A percentile compares a stretch with the other conserved stretches of the same genome.
phyloP scores from a whole-genome alignment of 2,888 invertebrate genomes.

The Anoncus sp. region DNA sequence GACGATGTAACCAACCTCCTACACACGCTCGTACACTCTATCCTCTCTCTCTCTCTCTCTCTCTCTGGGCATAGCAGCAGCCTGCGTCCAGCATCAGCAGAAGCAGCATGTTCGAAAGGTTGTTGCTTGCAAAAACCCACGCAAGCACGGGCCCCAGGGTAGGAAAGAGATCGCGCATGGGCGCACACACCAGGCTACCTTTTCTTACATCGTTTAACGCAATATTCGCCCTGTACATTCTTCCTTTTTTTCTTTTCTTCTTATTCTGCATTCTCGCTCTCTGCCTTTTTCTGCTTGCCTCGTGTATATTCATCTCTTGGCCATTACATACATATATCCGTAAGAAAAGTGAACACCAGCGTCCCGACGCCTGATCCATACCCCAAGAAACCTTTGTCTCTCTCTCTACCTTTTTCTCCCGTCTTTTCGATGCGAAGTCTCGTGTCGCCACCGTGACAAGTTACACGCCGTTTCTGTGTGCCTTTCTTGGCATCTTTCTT shows the following conservation, averaged over 20 bases:
- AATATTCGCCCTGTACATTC: conserved; percentile 60
- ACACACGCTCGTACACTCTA: conserved; percentile 54
- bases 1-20: conserved; percentile 61
- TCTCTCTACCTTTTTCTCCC: conserved; percentile 4
- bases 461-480: conserved; percentile 52
- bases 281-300: too few relatives aligned
- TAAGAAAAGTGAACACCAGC: conserved; percentile 55
- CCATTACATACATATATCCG: conserved; percentile 13
- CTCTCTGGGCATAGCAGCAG: conserved; percentile 11
- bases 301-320: too few relatives aligned
- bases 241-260: conserved; percentile 27
- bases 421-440: conserved; percentile 48
- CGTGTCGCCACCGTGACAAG: conserved; percentile 60
- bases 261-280: conserved; percentile 17
- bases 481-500: conserved; percentile 30
- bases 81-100: conserved; percentile 58
- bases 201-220: conserved; percentile 66
- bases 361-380: conserved; percentile 51
- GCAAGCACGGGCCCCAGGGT: conserved; percentile 35
- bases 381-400: conserved; percentile 25
- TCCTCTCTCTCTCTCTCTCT: too few relatives aligned
- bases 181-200: conserved; percentile 56
- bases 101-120: conserved; percentile 59
- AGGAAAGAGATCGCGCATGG: too few relatives aligned
- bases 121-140: conserved; percentile 62